phyloP scores from a whole-genome alignment of 2,113 vertebrate species.

The Muntiacus reevesi region DNA sequence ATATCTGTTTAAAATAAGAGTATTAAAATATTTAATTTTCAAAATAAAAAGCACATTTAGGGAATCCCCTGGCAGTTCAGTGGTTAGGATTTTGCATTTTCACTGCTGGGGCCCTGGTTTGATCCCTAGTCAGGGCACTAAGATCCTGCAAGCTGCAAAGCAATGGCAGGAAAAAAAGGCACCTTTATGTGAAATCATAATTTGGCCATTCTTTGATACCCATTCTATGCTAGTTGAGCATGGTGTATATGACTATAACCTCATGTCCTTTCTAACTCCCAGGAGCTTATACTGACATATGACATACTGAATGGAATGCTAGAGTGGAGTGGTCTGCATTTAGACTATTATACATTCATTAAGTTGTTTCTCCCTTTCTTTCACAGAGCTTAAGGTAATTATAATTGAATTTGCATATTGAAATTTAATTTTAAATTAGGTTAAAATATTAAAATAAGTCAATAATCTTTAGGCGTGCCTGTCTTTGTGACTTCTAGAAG shows the following conservation, averaged over 20 bases:
- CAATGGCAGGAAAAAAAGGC: background rate
- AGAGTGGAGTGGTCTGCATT: background rate
- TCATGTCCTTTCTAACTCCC: background rate
- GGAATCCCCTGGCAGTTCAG: background rate
- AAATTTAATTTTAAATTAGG: slow-evolving; percentile 10
- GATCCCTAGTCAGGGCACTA: background rate
- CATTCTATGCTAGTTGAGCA: too few species aligned
- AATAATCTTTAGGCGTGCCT: background rate
- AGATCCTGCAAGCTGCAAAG: background rate
- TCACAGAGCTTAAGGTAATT: background rate
- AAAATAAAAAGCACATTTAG: background rate
- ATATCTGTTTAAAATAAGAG: background rate
- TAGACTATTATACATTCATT: background rate
- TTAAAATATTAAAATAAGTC: background rate
- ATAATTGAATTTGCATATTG: background rate
- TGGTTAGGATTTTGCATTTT: background rate
- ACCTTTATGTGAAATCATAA: background rate
- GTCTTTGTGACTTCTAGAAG: background rate
- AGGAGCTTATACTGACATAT: background rate
- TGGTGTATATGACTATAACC: background rate
- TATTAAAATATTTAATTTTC: background rate
- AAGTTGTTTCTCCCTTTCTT: background rate
- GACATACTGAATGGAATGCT: background rate
- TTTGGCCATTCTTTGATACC: background rate
- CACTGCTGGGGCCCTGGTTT: background rate